Evolutionary conservation across 2,797 vertebrate species (phyloP).

Genomic region (Microctenopoma lineatum): DNA sequence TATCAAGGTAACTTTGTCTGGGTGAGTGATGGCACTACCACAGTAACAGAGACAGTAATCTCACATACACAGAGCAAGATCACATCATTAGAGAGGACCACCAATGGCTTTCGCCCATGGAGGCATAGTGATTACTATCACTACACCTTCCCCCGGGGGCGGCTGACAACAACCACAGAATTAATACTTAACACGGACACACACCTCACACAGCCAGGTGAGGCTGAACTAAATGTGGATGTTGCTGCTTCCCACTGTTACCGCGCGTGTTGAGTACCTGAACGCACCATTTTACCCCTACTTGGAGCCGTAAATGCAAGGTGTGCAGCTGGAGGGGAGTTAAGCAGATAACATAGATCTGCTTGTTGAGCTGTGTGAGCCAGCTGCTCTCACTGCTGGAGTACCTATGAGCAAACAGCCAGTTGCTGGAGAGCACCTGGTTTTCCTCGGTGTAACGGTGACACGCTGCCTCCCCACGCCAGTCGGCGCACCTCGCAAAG

Average conservation of each 20-base stretch:
- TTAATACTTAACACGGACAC: conserved; percentile 68
- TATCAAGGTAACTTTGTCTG: conserved; percentile 58
- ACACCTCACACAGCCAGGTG: conserved; percentile 22
- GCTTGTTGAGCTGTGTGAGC: conserved; percentile 1
- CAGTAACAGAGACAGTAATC: conserved; percentile 33
- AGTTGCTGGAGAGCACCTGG: not conserved
- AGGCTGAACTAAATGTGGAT: conserved; percentile 40
- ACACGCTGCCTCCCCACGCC: conserved; percentile 63
- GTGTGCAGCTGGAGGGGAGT: not conserved
- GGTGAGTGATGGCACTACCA: conserved; percentile 64
- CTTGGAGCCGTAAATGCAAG: not conserved
- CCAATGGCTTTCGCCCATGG: conserved; percentile 74
- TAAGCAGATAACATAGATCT: not conserved
- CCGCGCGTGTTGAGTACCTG: conserved; percentile 17
- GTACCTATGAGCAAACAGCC: not conserved
- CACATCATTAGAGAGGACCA: conserved; percentile 78
- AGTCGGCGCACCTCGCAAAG: conserved; percentile 77
- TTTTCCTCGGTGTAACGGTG: conserved; percentile 17
- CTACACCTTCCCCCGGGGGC: conserved; percentile 78
- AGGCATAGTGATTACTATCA: conserved; percentile 82
- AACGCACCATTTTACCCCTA: conserved; percentile 18
- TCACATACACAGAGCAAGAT: conserved; percentile 45
- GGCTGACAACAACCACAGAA: conserved; percentile 73
- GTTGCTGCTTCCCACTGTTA: conserved; percentile 10
- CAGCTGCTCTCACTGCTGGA: not conserved